Evolutionary conservation across 2,113 vertebrate genomes (phyloP), one percentile per base, ranked within the genome.

Genomic region (Eublepharis macularius): DNA sequence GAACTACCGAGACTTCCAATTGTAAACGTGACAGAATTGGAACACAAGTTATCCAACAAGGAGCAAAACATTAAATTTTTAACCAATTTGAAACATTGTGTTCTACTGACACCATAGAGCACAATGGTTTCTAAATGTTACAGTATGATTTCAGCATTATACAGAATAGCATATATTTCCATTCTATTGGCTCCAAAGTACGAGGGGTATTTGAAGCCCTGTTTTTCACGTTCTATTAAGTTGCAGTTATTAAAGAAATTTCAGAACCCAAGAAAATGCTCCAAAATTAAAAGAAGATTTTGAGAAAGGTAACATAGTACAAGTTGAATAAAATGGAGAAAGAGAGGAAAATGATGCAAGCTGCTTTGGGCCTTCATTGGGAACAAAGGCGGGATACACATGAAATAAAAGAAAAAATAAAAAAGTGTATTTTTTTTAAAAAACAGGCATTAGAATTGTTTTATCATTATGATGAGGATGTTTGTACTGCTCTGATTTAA

Each of bases 1-100:
- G 97, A 97, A 93, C 91, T 77, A 92, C 90, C 89, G 87, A 76
- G 13, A 82, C 92, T 83, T 81, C 93, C n/a, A 84, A n/a, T n/a
- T 49, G 85, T n/a, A 43, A 88, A 92, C 76, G 36, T 1, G 68
- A 47, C 24, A 68, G 16, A 57, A 47, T 4, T 65, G 91, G 85
- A 72, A 89, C 75, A 90, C 32, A 32, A 87, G 84, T 82, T 91
- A 85, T 88, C n/a, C 91, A 86, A 89, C 19, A 65, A 70, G 49
- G n/a, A 63, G 24, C 17, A 4, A 7, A 32, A 63, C 34, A 10
- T 24, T 74, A 79, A 39, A 41, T 26, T 6, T 57, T 6, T 57
- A 57, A 19, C 6, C 54, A 63, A 65, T 26, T 32, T 49, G 57
- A 32, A 78, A 13, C 36, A 39, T 39, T 16, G 13, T 57, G 49